These are phyloP conservation scores for Loxodonta africana DNA, from an alignment of 2,113 vertebrate species.

Conservation along the genomic window DNA sequence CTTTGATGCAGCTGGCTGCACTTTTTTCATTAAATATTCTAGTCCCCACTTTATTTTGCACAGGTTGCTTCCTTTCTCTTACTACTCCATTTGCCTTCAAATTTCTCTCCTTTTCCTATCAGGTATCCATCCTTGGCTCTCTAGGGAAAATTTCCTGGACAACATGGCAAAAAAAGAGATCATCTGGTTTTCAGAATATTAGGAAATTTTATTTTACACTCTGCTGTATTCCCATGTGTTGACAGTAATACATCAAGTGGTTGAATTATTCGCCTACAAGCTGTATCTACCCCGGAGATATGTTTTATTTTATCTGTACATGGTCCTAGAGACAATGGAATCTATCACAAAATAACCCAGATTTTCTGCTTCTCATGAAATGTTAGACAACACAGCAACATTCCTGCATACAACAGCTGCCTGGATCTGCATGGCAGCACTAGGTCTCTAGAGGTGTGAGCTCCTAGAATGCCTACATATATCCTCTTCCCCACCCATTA, in stretches of 20 bases:
- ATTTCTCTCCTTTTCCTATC: background rate
- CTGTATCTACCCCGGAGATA: background rate
- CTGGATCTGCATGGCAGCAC: background rate
- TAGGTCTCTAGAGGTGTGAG: background rate
- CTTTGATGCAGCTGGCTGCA: background rate
- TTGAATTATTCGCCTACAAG: background rate
- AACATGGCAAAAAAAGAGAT: background rate
- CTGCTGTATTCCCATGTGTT: background rate
- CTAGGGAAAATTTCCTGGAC: background rate
- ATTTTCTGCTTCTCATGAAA: conserved; percentile 1
- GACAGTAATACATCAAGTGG: background rate
- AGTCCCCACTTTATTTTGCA: background rate
- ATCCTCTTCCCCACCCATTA: background rate
- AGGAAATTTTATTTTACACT: background rate
- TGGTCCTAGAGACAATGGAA: background rate
- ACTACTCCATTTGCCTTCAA: background rate
- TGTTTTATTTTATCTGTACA: background rate
- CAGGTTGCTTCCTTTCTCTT: background rate
- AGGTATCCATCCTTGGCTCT: background rate
- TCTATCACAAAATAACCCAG: background rate
- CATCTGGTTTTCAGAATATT: background rate
- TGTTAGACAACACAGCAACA: background rate
- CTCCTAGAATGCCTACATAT: background rate
- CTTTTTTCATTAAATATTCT: background rate
- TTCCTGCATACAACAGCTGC: background rate